Percentiles rank a stretch among this genome's conserved stretches.
Evolutionary conservation across 2,888 invertebrate species (phyloP).

Genomic region (Agrenia bidenticulata): DNA sequence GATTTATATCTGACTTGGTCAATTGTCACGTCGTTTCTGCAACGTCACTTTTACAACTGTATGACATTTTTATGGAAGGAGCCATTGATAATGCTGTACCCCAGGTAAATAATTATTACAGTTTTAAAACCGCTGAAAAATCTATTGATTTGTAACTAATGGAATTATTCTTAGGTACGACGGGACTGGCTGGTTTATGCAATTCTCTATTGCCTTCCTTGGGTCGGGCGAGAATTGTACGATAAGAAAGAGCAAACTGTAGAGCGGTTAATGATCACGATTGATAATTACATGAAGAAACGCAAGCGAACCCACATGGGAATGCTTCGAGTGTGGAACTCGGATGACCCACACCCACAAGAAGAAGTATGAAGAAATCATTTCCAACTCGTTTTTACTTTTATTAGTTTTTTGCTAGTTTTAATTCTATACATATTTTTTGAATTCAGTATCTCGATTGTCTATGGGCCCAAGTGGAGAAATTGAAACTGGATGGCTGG

Average conservation of each 20-base stretch:
- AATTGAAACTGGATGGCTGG: conserved; percentile 92
- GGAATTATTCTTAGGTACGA: conserved; percentile 58
- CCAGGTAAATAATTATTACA: conserved; percentile 62
- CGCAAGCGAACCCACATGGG: conserved; percentile 90
- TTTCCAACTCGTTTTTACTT: neutral
- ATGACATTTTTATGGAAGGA: conserved; percentile 91
- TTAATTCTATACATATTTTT: conserved; percentile 9
- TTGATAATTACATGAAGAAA: conserved; percentile 89
- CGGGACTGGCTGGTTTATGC: conserved; percentile 69
- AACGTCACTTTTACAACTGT: conserved; percentile 81
- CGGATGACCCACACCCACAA: conserved; percentile 92
- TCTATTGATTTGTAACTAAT: neutral
- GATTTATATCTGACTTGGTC: conserved; percentile 93
- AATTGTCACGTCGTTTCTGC: conserved; percentile 96
- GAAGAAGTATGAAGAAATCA: conserved; percentile 64
- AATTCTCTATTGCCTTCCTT: conserved; percentile 87
- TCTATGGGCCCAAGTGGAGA: conserved; percentile 90
- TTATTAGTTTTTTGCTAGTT: neutral
- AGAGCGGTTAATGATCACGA: conserved; percentile 82
- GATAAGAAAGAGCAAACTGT: conserved; percentile 94
- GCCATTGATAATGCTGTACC: conserved; percentile 93
- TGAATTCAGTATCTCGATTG: conserved; percentile 79
- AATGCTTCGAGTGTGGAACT: conserved; percentile 89
- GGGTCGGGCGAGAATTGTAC: conserved; percentile 93
- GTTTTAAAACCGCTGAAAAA: no score